A percentile compares a stretch with the other conserved stretches of the same genome.
Evolutionary conservation across 2,797 vertebrate genomes (phyloP).

Genomic region (Dendrocincla tyrannina): DNA sequence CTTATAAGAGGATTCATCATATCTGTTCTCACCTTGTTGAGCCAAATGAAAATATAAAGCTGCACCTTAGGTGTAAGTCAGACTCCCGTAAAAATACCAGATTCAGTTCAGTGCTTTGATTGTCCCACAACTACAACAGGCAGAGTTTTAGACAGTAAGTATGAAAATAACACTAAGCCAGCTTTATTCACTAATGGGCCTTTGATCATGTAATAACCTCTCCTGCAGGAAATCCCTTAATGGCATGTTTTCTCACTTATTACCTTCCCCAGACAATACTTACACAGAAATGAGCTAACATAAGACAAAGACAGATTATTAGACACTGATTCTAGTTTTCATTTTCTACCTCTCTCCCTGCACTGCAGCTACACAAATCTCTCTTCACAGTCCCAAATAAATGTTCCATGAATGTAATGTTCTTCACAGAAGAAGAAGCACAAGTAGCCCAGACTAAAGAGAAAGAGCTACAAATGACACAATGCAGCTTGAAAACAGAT

Average conservation of each 20-base stretch:
- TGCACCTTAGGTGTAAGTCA: not conserved
- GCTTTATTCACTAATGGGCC: not conserved
- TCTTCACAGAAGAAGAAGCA: slow-evolving; percentile 46
- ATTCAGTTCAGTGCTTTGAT: not conserved
- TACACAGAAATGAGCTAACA: not conserved
- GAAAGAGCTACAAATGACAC: not conserved
- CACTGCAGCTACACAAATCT: not conserved
- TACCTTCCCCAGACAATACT: not conserved
- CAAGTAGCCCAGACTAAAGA: not conserved
- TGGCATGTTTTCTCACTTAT: slow-evolving; percentile 18
- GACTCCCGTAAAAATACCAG: not conserved
- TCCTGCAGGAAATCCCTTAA: not conserved
- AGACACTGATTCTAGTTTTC: not conserved
- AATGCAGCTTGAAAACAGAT: not conserved
- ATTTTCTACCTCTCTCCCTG: not conserved
- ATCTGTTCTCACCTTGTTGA: not conserved
- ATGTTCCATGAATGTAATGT: slow-evolving; percentile 23
- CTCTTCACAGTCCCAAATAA: slow-evolving; percentile 10
- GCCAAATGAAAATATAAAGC: not conserved
- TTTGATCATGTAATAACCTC: not conserved
- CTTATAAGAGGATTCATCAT: not conserved
- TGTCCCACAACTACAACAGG: not conserved
- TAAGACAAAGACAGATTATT: slow-evolving; percentile 24
- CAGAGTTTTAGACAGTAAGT: not conserved
- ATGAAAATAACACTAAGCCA: not conserved